These are phyloP conservation scores for Oxycera nigricornis DNA, from an alignment of 2,888 invertebrate species.

Conservation along the genomic window DNA sequence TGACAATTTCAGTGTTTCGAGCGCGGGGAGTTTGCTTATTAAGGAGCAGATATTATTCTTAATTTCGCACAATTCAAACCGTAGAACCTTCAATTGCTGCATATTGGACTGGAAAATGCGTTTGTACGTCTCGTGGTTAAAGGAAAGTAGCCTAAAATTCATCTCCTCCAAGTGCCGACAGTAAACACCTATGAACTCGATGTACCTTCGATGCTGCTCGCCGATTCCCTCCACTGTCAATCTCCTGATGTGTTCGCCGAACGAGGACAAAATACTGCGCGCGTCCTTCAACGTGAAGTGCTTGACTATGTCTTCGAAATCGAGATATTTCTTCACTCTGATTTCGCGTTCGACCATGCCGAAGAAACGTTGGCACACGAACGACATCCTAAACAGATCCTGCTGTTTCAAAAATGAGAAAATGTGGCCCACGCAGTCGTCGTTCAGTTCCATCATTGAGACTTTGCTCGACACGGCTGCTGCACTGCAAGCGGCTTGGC, in stretches of 20 bases:
- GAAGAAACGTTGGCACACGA: constrained; percentile 39
- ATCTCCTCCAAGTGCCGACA: constrained; percentile 42
- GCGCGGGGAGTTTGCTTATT: constrained; percentile 5
- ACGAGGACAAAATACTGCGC: constrained; percentile 25
- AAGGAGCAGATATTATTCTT: constrained; percentile 19
- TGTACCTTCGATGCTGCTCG: constrained; percentile 29
- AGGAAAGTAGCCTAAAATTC: constrained; percentile 29
- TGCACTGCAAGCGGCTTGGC: not conserved
- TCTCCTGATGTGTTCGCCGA: constrained; percentile 38
- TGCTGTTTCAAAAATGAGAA: constrained; percentile 43
- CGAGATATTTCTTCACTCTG: constrained; percentile 37
- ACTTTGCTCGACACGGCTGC: not conserved
- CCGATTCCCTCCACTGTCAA: not conserved
- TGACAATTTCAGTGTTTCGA: constrained; percentile 43
- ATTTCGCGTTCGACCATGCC: constrained; percentile 39
- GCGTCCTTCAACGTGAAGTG: constrained; percentile 43
- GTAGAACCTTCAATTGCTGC: constrained; percentile 33
- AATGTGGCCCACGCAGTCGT: constrained; percentile 45
- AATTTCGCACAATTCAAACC: constrained; percentile 40
- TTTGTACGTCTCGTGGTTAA: constrained; percentile 27
- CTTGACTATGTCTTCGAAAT: constrained; percentile 4
- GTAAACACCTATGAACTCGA: constrained; percentile 41
- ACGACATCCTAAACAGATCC: constrained; percentile 40
- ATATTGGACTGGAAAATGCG: not conserved
- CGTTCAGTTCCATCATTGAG: constrained; percentile 42